Evolutionary conservation across 2,888 invertebrate species (phyloP), one percentile per base, ranked within the genome.

Genomic region (Euplagia quadripunctaria): DNA sequence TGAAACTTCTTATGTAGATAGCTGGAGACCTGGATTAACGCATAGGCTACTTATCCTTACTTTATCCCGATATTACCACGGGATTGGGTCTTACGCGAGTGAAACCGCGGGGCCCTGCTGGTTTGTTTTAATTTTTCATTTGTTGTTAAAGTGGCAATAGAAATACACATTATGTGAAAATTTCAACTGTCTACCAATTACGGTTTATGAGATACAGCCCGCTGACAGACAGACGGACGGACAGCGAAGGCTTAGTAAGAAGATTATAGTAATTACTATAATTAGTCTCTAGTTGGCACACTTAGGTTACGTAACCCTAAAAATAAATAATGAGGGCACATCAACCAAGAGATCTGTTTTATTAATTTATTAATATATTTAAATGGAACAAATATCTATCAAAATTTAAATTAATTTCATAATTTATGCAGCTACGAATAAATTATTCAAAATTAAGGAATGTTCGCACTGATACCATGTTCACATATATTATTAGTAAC

Each of bases 381-480:
- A 11, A 52, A 43, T 43, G 64, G 51, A 70, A 17, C 9, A 43
- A 64, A 64, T 6, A 65, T 43, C 16, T 43, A 20, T 64, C 43
- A 55, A 55, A 52, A 64, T 31, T 9, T 14, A 4, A n/a, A 43
- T 16, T 16, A 20, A 20, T 43, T 58, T 49, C n/a, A 52, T 71
- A 58, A 65, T 42, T 58, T 31, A 52, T 43, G 42, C 20, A 55
- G 43, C 20, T 43, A 64, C 31, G 64, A 64, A 55, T 20, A 31
- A 71, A 71, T 71, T 58, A 55, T 55, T 20, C 58, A 20, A 16
- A 58, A 52, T 64, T 41, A 58, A 31, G 64, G 11, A 65, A 42
- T 43, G 46, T 61, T 71, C 8, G 16, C 46, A 46, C 41, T 11
- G 16, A 9, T 41, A 16, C 64, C 17, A 9, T 41, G 42, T 52